A percentile compares a stretch with the other conserved stretches of the same genome.
phyloP scores from a whole-genome alignment of 1,140 invertebrate genomes.

The Liolophura sinensis region DNA sequence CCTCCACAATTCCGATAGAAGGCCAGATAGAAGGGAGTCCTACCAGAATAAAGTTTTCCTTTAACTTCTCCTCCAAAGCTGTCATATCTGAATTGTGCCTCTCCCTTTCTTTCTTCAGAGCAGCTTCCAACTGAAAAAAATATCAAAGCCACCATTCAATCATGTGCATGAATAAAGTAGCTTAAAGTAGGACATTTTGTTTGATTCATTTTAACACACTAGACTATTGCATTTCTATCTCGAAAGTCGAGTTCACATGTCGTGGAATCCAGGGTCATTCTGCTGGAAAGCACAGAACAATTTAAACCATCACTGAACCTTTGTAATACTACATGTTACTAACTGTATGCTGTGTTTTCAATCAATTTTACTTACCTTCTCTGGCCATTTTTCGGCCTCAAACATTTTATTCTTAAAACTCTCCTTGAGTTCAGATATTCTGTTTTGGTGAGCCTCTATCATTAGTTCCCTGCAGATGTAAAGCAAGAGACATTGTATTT shows the following conservation, averaged over 20 bases:
- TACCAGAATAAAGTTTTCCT: slow-evolving; percentile 52
- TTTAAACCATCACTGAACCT: too few relatives aligned
- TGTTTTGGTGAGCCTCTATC: slow-evolving; percentile 51
- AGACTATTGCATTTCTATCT: too few relatives aligned
- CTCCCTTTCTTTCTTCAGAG: slow-evolving; percentile 31
- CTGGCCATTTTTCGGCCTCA: slow-evolving; percentile 47
- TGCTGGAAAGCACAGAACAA: too few relatives aligned
- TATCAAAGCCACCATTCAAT: too few relatives aligned
- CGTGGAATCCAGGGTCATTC: too few relatives aligned
- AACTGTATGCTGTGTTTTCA: too few relatives aligned
- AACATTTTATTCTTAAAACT: slow-evolving; percentile 49
- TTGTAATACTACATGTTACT: too few relatives aligned
- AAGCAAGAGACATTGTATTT: neutral
- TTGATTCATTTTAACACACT: too few relatives aligned
- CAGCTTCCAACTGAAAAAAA: slow-evolving; percentile 37
- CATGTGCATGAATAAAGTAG: too few relatives aligned
- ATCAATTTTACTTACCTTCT: slow-evolving; percentile 35
- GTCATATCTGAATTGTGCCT: slow-evolving; percentile 36
- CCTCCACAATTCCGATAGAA: too few relatives aligned
- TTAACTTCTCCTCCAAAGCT: slow-evolving; percentile 37
- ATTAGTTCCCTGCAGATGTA: slow-evolving; percentile 42
- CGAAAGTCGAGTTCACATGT: too few relatives aligned
- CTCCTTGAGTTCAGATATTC: slow-evolving; percentile 49
- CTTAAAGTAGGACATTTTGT: too few relatives aligned
- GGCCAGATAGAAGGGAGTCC: neutral